phyloP scores from a whole-genome alignment of 37 sponge, comb jelly and placozoan species.

The Agelas oroides region DNA sequence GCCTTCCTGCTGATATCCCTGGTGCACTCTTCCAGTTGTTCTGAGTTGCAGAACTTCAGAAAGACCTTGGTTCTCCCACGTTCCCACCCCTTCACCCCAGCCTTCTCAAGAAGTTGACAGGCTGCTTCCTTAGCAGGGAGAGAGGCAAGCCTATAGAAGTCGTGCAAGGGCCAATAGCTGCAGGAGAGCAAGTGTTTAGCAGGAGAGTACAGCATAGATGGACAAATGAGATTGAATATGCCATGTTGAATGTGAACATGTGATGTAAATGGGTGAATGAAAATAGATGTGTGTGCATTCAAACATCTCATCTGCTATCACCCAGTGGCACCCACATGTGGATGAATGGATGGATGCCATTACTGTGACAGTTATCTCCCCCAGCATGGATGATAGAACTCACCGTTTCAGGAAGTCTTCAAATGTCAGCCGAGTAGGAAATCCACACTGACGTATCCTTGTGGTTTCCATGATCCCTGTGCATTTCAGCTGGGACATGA shows the following conservation, averaged over 20 bases:
- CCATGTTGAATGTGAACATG: too few species aligned
- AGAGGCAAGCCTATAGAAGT: neutral
- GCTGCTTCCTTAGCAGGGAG: neutral
- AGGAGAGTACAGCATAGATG: too few species aligned
- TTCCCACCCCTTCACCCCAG: slow-evolving; percentile 14
- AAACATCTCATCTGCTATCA: too few species aligned
- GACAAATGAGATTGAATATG: too few species aligned
- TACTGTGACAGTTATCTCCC: too few species aligned
- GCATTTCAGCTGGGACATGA: slow-evolving; percentile 67
- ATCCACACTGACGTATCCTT: slow-evolving; percentile 79
- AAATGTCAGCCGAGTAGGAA: slow-evolving; percentile 68
- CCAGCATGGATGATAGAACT: neutral
- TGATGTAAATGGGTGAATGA: too few species aligned
- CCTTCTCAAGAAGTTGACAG: neutral
- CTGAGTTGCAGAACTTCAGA: slow-evolving; percentile 64
- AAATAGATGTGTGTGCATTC: too few species aligned
- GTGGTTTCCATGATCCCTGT: slow-evolving; percentile 88
- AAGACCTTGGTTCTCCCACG: slow-evolving; percentile 56
- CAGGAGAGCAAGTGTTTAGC: neutral
- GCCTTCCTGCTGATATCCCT: slow-evolving; percentile 3
- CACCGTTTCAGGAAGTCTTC: slow-evolving; percentile 72
- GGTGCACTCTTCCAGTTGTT: slow-evolving; percentile 22
- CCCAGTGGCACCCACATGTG: too few species aligned
- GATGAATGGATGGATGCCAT: too few species aligned
- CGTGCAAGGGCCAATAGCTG: slow-evolving; percentile 6